phyloP scores from a whole-genome alignment of 2,888 invertebrate species.

The Amphipoea lucens region DNA sequence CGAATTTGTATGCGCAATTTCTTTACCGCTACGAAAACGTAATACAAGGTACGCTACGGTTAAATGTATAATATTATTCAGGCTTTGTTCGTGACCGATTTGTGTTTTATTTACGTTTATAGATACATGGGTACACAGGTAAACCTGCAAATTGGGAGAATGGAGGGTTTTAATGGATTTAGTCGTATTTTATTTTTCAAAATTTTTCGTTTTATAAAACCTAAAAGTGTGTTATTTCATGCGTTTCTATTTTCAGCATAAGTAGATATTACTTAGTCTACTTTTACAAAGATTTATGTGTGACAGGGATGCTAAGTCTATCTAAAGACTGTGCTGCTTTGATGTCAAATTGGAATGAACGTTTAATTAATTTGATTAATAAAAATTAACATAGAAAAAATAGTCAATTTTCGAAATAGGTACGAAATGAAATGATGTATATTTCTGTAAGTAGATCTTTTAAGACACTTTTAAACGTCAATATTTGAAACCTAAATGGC shows the following conservation, averaged over 20 bases:
- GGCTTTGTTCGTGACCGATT: slow-evolving; percentile 21
- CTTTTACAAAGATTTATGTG: neutral
- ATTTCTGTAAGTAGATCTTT: neutral
- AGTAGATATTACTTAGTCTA: neutral
- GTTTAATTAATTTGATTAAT: neutral
- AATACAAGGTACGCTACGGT: neutral
- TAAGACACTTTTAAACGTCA: no score
- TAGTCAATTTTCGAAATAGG: neutral
- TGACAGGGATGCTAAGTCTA: slow-evolving; percentile 13
- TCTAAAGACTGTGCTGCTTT: neutral
- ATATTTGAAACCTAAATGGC: no score
- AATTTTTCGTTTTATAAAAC: neutral
- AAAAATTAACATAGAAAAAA: no score
- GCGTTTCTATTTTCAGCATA: neutral
- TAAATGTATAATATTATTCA: slow-evolving; percentile 21
- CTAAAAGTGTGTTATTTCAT: neutral
- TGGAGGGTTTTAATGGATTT: neutral
- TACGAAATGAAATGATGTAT: neutral
- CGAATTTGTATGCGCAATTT: slow-evolving; percentile 13
- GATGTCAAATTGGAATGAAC: neutral
- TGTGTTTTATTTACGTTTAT: neutral
- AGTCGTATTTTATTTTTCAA: neutral
- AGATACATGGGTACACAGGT: neutral
- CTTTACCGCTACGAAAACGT: slow-evolving; percentile 11
- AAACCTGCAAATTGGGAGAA: neutral